A percentile compares a stretch with the other conserved stretches of the same genome.
These are phyloP conservation scores for Eupleurogrammus muticus DNA, from an alignment of 2,797 vertebrate species.

Conservation along the genomic window DNA sequence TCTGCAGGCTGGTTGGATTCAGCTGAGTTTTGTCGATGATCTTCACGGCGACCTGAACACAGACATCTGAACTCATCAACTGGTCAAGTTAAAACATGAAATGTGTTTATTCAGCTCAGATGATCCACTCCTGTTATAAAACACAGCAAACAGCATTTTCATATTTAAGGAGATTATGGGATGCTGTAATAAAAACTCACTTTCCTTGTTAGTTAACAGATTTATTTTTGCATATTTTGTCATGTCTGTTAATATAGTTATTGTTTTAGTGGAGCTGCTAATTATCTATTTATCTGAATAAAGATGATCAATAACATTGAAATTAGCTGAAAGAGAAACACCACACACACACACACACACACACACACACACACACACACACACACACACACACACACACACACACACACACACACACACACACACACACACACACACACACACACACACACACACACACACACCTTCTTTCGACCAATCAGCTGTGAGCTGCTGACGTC, in stretches of 20 bases:
- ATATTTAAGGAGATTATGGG: too few species aligned
- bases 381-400: neutral
- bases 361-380: constrained; percentile 1
- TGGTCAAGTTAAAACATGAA: too few species aligned
- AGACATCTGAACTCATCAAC: neutral
- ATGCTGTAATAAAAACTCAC: neutral
- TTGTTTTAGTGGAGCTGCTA: too few species aligned
- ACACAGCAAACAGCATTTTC: too few species aligned
- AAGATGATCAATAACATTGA: constrained; percentile 14
- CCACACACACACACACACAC: neutral
- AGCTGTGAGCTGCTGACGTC: constrained; percentile 17
- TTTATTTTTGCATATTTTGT: too few species aligned
- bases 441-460: neutral
- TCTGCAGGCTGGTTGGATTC: constrained; percentile 94
- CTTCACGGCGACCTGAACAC: constrained; percentile 91
- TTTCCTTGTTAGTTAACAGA: too few species aligned
- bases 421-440: constrained; percentile 1
- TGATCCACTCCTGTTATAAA: too few species aligned
- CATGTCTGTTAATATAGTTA: too few species aligned
- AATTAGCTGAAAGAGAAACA: neutral
- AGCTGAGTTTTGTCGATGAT: constrained; percentile 96
- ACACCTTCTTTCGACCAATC: constrained; percentile 1
- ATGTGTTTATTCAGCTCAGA: too few species aligned
- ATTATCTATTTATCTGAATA: too few species aligned
- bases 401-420: neutral